Evolutionary conservation across 1,140 invertebrate species (phyloP).

Genomic region (Drosophila truncata): DNA sequence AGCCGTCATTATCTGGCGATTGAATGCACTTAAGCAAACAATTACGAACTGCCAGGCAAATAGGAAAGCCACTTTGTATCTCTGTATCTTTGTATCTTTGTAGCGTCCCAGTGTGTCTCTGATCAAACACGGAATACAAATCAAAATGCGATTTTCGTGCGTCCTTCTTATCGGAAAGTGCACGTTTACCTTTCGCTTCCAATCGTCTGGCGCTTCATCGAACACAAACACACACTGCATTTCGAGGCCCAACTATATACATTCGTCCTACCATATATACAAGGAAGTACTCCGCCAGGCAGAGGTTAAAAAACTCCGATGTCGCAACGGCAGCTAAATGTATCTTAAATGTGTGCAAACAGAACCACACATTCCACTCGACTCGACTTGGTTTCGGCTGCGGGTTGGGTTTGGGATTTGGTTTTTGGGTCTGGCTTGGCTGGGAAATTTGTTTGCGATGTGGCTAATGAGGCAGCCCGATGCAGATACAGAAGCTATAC

Average conservation of each 20-base stretch:
- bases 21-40: slow-evolving; percentile 77
- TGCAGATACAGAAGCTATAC: slow-evolving; percentile 62
- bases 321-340: slow-evolving; percentile 69
- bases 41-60: slow-evolving; percentile 69
- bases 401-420: slow-evolving; percentile 14
- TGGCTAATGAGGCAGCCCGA: slow-evolving; percentile 74
- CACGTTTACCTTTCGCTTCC: slow-evolving; percentile 62
- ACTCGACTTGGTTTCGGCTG: slow-evolving; percentile 35
- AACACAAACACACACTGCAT: slow-evolving; percentile 9
- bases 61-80: slow-evolving; percentile 33
- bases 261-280: slow-evolving; percentile 13
- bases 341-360: slow-evolving; percentile 72
- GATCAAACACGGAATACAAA: slow-evolving; percentile 75
- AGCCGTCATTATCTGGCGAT: slow-evolving; percentile 74
- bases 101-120: slow-evolving; percentile 56
- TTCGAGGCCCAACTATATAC: slow-evolving; percentile 2
- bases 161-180: slow-evolving; percentile 65
- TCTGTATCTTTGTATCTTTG: slow-evolving; percentile 29
- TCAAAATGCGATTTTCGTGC: slow-evolving; percentile 78
- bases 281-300: slow-evolving; percentile 39
- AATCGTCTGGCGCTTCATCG: slow-evolving; percentile 58
- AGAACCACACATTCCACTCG: slow-evolving; percentile 61
- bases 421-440: slow-evolving; percentile 45
- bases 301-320: slow-evolving; percentile 74
- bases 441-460: slow-evolving; percentile 72